A percentile compares a stretch with the other conserved stretches of the same genome.
phyloP scores from a whole-genome alignment of 2,797 vertebrate species.

The Sphaeramia orbicularis region DNA sequence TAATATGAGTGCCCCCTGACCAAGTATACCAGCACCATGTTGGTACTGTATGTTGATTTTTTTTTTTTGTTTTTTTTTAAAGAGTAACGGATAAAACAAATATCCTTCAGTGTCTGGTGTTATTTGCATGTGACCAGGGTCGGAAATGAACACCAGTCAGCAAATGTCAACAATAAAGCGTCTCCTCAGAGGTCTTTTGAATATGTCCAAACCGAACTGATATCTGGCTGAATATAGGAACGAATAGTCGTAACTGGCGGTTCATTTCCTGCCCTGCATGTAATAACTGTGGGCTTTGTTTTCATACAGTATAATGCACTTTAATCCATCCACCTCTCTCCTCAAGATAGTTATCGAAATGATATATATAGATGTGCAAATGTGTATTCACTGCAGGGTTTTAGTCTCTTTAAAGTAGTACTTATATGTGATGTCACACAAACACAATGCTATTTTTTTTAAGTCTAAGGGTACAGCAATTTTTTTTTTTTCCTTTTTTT shows the following conservation, averaged over 20 bases:
- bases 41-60: conserved; percentile 45
- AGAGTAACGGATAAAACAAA: conserved; percentile 50
- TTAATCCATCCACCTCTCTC: conserved; percentile 79
- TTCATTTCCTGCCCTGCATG: conserved; percentile 71
- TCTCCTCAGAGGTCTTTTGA: not conserved
- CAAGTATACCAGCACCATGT: conserved; percentile 61
- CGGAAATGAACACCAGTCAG: conserved; percentile 58
- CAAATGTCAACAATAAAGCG: not conserved
- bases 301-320: conserved; percentile 82
- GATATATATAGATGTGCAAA: conserved; percentile 72
- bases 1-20: conserved; percentile 45
- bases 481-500: conserved; percentile 64
- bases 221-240: not conserved
- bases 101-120: conserved; percentile 70
- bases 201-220: not conserved
- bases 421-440: conserved; percentile 74
- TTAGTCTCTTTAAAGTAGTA: conserved; percentile 76
- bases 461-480: conserved; percentile 74
- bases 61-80: too few relatives aligned
- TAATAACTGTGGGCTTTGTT: conserved; percentile 75
- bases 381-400: conserved; percentile 80
- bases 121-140: conserved; percentile 73
- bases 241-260: conserved; percentile 24
- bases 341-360: conserved; percentile 65
- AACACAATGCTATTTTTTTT: conserved; percentile 76